Base-by-base conservation (phyloP, 2,797 vertebrate genomes). In the Anabas testudineus region DNA sequence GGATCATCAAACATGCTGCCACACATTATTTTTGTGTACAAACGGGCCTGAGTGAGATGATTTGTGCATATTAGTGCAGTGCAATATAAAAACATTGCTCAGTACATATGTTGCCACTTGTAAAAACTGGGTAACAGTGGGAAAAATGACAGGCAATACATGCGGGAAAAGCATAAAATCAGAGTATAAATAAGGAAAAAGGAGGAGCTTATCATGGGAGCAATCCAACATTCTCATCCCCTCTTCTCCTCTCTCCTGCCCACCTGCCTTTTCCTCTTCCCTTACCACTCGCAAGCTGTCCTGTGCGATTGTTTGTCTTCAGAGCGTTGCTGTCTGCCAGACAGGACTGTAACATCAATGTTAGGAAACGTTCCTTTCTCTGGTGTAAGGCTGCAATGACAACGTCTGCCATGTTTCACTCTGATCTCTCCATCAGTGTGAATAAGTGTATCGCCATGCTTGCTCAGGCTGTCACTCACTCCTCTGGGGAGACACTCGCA, bases 401-500 rank as follows among this genome's bases (percentile, higher is more conserved):
- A 94, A 91, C 71, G 80, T 87, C 90, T 91, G 90, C 84, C 89
- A 85, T 93, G 92, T 91, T 92, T 91, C 73, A 81, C 91, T 92
- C 86, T 94, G 90, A 94, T 94, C 92, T 93, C 90, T 88, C 91
- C 88, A 93, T 93, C 92, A 91, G 85, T 87, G 88, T 86, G 88
- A 93, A 92, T 91, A 89, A 92, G 91, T 76, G 83, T 87, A 87
- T 80, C 49, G 74, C 84, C 76, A 65, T 48, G 71, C 85, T 87
- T 74, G 77, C 79, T 88, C 88, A 80, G 81, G 87, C 92, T 93
- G 93, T 93, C 93, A 92, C 90, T 94, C 91, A 91, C 80, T 89
- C 86, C 89, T 90, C 83, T 83, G 78, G 81, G 84, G 88, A 88
- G 78, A 86, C 67, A 53, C 83, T 56, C 75, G 37, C 86, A 74